These are phyloP conservation scores for Blennius ocellaris DNA, from an alignment of 2,113 vertebrate genomes.

Conservation along the genomic window DNA sequence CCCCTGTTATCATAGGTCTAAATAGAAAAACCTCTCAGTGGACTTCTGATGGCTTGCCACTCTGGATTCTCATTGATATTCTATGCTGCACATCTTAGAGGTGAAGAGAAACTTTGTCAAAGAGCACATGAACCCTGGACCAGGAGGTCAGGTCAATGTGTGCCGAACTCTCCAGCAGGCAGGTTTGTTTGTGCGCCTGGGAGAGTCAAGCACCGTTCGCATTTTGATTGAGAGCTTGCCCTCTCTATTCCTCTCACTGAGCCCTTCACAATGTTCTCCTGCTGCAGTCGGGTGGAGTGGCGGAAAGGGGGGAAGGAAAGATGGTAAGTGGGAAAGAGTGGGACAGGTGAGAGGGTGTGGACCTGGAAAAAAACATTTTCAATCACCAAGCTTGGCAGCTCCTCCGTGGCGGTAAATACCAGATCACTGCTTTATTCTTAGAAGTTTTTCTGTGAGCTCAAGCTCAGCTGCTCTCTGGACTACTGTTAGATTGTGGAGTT, in stretches of 20 bases:
- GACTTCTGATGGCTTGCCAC: constrained; percentile 30
- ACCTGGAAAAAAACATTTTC: constrained; percentile 40
- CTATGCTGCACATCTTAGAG: constrained; percentile 50
- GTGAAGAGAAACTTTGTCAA: constrained; percentile 64
- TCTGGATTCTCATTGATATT: constrained; percentile 64
- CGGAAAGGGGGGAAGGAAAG: background rate
- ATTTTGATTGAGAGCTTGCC: constrained; percentile 71
- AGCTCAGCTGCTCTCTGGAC: constrained; percentile 45
- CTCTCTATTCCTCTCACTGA: constrained; percentile 26
- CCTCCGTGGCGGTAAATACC: constrained; percentile 56
- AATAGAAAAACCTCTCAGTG: constrained; percentile 28
- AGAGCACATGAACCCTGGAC: constrained; percentile 55
- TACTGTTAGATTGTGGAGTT: constrained; percentile 55
- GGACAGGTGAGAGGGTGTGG: constrained; percentile 16
- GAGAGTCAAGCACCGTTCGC: constrained; percentile 57
- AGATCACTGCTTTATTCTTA: constrained; percentile 58
- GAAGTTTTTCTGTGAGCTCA: constrained; percentile 53
- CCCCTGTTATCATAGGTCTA: constrained; percentile 33
- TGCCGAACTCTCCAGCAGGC: constrained; percentile 65
- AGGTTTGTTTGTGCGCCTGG: constrained; percentile 60
- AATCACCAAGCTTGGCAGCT: constrained; percentile 66
- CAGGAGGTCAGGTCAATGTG: constrained; percentile 70
- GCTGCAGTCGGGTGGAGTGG: constrained; percentile 39
- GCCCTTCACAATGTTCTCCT: constrained; percentile 39
- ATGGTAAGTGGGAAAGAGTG: background rate